A percentile compares a stretch with the other conserved stretches of the same genome.
These are phyloP conservation scores for Formicarius rufipectus DNA, from an alignment of 2,113 vertebrate species.

Conservation along the genomic window DNA sequence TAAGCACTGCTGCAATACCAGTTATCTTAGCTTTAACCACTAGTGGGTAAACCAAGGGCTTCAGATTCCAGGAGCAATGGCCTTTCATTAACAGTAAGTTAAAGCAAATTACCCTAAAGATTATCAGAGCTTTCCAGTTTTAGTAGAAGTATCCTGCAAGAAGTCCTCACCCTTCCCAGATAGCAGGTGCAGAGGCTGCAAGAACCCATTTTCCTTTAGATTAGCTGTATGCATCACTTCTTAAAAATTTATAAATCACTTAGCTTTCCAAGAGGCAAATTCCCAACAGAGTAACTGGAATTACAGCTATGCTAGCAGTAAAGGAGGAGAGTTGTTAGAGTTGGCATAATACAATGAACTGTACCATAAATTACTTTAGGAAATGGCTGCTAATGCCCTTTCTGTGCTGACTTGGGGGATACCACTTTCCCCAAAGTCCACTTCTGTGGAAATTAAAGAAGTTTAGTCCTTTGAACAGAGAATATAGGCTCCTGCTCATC, in stretches of 20 bases:
- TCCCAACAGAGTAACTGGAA: neutral
- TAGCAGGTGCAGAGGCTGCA: slow-evolving; percentile 35
- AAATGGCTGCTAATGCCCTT: slow-evolving; percentile 1
- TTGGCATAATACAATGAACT: slow-evolving; percentile 1
- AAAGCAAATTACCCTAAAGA: neutral
- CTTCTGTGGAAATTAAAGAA: slow-evolving; percentile 22
- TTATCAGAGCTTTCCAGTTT: neutral
- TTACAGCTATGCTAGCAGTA: slow-evolving; percentile 27
- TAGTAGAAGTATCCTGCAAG: neutral
- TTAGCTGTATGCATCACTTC: slow-evolving; percentile 19
- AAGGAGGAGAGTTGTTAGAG: slow-evolving; percentile 21
- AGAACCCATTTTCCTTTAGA: slow-evolving; percentile 52
- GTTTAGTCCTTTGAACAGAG: neutral
- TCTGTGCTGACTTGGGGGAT: neutral
- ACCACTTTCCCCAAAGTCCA: neutral
- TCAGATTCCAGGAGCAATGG: neutral
- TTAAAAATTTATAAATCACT: slow-evolving; percentile 64
- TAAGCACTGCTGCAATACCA: neutral
- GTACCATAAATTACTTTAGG: slow-evolving; percentile 19
- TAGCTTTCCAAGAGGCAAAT: slow-evolving; percentile 45
- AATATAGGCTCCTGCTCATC: neutral
- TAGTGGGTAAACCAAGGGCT: neutral
- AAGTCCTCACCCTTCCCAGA: neutral
- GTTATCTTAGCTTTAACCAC: neutral
- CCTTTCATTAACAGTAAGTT: neutral